phyloP scores from a whole-genome alignment of 2,797 vertebrate genomes.

The Centroberyx gerrardi region DNA sequence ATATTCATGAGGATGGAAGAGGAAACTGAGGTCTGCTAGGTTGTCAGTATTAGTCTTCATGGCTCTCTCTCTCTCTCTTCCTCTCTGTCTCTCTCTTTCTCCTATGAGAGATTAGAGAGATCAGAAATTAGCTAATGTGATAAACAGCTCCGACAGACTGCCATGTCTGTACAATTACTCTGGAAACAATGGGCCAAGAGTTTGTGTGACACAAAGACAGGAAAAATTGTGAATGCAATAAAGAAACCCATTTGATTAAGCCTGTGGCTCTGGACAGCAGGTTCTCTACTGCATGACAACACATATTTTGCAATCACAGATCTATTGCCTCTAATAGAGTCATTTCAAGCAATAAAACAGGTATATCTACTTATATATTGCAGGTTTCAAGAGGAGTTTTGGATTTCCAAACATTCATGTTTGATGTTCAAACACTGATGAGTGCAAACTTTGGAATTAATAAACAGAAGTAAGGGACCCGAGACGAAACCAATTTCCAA shows the following conservation, averaged over 20 bases:
- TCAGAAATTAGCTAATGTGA: constrained; percentile 71
- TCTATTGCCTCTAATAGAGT: not conserved
- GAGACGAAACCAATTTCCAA: constrained; percentile 38
- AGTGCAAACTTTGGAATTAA: constrained; percentile 28
- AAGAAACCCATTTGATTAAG: constrained; percentile 27
- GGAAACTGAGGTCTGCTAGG: constrained; percentile 58
- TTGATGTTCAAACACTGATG: constrained; percentile 16
- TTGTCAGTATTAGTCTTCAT: constrained; percentile 77
- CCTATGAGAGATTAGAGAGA: constrained; percentile 66
- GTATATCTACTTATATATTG: not conserved
- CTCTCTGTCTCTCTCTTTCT: constrained; percentile 26
- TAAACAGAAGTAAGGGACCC: constrained; percentile 24
- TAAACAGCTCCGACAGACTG: constrained; percentile 72
- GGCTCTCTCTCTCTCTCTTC: constrained; percentile 5
- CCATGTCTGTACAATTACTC: constrained; percentile 61
- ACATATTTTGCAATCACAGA: constrained; percentile 13
- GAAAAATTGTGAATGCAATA: constrained; percentile 33
- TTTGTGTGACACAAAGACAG: constrained; percentile 28
- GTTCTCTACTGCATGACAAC: constrained; percentile 16
- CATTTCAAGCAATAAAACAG: not conserved
- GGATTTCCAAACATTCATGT: not conserved
- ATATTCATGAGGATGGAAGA: constrained; percentile 78
- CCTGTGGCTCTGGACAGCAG: not conserved
- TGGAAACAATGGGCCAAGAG: constrained; percentile 56
- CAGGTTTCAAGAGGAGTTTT: not conserved